Percentiles rank a stretch among this genome's conserved stretches.
Conservation (phyloP, 2,797 vertebrate species). For the Gambusia yucatana region DNA sequence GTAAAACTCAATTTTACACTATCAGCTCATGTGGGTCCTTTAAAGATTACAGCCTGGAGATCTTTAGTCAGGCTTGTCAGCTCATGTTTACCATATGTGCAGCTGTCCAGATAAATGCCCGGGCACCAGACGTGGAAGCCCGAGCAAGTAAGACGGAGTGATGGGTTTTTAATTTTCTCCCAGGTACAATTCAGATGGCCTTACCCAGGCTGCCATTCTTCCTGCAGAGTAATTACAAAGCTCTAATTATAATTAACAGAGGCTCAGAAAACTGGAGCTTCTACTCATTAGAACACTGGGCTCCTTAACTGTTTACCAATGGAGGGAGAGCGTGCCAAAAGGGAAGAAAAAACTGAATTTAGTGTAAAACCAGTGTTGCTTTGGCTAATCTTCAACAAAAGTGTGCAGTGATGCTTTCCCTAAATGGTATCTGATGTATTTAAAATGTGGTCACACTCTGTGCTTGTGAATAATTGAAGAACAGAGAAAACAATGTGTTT, state of each 20-base stretch:
- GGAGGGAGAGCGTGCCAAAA: slow-evolving; percentile 47
- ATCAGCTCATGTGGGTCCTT: slow-evolving; percentile 68
- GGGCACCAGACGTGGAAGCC: slow-evolving; percentile 38
- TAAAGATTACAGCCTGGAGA: slow-evolving; percentile 67
- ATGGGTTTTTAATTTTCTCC: slow-evolving; percentile 64
- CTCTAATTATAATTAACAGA: slow-evolving; percentile 77
- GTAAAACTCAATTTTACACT: slow-evolving; percentile 71
- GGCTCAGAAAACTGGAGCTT: slow-evolving; percentile 58
- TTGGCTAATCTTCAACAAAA: slow-evolving; percentile 42
- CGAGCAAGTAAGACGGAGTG: slow-evolving; percentile 50
- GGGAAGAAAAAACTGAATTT: slow-evolving; percentile 51
- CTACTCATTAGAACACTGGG: slow-evolving; percentile 70
- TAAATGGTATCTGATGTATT: slow-evolving; percentile 20
- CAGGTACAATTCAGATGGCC: slow-evolving; percentile 73
- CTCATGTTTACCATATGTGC: slow-evolving; percentile 63
- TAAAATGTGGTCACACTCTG: slow-evolving; percentile 8
- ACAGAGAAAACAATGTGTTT: slow-evolving; percentile 32
- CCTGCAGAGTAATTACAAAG: slow-evolving; percentile 70
- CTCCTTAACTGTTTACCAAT: slow-evolving; percentile 68
- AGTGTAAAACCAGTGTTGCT: slow-evolving; percentile 42
- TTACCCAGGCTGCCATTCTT: slow-evolving; percentile 71
- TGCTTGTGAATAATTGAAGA: slow-evolving; percentile 27
- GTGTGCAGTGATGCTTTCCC: slow-evolving; percentile 33
- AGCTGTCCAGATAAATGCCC: slow-evolving; percentile 64
- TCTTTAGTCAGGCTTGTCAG: slow-evolving; percentile 76